Evolutionary conservation across 2,113 vertebrate species (phyloP).

Genomic region (Phodopus roborovskii): DNA sequence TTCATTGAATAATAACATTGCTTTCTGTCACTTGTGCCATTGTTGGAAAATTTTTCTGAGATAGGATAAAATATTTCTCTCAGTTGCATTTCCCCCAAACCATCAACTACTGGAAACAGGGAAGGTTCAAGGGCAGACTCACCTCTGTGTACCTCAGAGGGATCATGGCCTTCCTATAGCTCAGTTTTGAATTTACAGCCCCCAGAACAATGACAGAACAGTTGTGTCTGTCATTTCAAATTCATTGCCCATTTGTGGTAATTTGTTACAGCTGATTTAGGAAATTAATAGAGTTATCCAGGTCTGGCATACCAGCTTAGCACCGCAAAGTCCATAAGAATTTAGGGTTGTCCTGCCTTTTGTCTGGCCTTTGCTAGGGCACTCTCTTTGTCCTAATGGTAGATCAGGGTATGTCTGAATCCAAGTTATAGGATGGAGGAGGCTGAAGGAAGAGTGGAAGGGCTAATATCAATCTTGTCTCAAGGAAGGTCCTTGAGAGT

Average conservation of each 20-base stretch:
- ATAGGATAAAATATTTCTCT: slow-evolving; percentile 14
- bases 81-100: not conserved
- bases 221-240: not conserved
- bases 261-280: not conserved
- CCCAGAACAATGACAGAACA: not conserved
- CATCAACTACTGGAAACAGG: not conserved
- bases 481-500: not conserved
- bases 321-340: not conserved
- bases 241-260: not conserved
- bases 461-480: not conserved
- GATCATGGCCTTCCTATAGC: not conserved
- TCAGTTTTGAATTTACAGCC: not conserved
- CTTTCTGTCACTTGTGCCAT: slow-evolving; percentile 27
- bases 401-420: not conserved
- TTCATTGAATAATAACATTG: not conserved
- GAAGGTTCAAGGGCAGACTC: not conserved
- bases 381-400: not conserved
- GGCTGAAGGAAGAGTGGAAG: not conserved
- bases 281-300: not conserved
- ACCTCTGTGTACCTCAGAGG: not conserved
- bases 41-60: slow-evolving; percentile 5
- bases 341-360: not conserved
- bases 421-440: not conserved
- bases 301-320: not conserved
- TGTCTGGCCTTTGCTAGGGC: not conserved